Conservation (phyloP, 2,888 invertebrate species). For the Cryptocheilus praepositus region DNA sequence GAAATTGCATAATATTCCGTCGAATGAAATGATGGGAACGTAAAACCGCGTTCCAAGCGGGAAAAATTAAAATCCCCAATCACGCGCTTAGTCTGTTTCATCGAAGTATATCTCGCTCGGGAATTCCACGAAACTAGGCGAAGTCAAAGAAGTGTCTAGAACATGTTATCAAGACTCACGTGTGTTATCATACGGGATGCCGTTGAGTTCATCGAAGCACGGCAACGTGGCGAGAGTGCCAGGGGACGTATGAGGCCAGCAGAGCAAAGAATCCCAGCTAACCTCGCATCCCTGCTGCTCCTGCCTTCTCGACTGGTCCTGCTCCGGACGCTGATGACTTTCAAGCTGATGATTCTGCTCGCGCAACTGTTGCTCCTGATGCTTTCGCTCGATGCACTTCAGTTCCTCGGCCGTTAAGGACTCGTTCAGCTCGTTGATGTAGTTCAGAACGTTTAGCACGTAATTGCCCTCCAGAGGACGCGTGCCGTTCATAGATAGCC, state of each 20-base stretch:
- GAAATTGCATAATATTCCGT: too few relatives aligned
- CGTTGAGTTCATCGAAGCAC: conserved; percentile 87
- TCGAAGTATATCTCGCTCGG: too few relatives aligned
- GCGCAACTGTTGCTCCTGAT: conserved; percentile 29
- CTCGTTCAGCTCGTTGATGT: conserved; percentile 60
- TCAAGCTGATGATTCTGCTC: conserved; percentile 13
- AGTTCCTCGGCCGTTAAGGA: conserved; percentile 52
- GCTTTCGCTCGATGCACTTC: conserved; percentile 48
- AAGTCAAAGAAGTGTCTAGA: not conserved
- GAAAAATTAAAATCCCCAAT: too few relatives aligned
- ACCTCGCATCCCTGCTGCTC: conserved; percentile 77
- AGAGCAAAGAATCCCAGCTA: conserved; percentile 85
- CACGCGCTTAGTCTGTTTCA: too few relatives aligned
- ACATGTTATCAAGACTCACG: conserved; percentile 80
- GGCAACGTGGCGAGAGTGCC: conserved; percentile 83
- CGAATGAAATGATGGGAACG: too few relatives aligned
- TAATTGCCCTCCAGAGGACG: conserved; percentile 53
- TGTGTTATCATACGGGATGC: conserved; percentile 86
- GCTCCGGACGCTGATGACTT: not conserved
- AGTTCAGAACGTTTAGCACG: conserved; percentile 56
- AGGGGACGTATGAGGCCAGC: conserved; percentile 88
- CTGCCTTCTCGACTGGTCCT: not conserved
- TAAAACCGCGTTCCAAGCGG: too few relatives aligned
- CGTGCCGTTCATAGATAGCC: conserved; percentile 41
- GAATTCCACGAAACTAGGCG: not conserved